Conservation (phyloP, 2,888 invertebrate species). For the Microctonus brassicae region DNA sequence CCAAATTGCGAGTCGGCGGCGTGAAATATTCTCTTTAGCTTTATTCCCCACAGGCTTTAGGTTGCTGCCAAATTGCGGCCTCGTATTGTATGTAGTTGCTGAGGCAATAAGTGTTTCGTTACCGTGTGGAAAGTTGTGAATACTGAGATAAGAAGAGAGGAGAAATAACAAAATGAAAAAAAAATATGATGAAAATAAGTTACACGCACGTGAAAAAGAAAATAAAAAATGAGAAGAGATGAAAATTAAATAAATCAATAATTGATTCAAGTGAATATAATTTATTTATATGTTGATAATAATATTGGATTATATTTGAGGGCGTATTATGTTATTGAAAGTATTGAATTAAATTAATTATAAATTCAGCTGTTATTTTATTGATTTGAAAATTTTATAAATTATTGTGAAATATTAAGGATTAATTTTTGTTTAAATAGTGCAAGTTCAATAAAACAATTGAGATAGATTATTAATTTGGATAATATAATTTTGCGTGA, state of each 20-base stretch:
- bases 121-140: conserved; percentile 1
- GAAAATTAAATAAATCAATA: neutral
- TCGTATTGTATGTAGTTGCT: conserved; percentile 31
- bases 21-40: conserved; percentile 46
- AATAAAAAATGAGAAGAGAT: neutral
- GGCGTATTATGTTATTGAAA: too few relatives aligned
- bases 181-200: neutral
- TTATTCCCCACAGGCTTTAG: conserved; percentile 31
- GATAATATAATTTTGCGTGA: too few relatives aligned
- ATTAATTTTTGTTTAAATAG: too few relatives aligned
- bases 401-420: too few relatives aligned
- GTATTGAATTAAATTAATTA: too few relatives aligned
- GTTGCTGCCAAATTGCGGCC: conserved; percentile 42
- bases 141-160: neutral
- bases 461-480: too few relatives aligned
- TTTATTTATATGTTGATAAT: too few relatives aligned
- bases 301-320: too few relatives aligned
- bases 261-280: too few relatives aligned
- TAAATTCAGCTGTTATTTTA: too few relatives aligned
- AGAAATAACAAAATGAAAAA: neutral
- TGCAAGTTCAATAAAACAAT: too few relatives aligned
- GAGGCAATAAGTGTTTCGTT: conserved; percentile 5
- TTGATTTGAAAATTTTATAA: too few relatives aligned
- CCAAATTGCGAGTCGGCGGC: conserved; percentile 48
- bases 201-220: neutral